Evolutionary conservation across 2,797 vertebrate species (phyloP).

Genomic region (Gadopsis marmoratus): DNA sequence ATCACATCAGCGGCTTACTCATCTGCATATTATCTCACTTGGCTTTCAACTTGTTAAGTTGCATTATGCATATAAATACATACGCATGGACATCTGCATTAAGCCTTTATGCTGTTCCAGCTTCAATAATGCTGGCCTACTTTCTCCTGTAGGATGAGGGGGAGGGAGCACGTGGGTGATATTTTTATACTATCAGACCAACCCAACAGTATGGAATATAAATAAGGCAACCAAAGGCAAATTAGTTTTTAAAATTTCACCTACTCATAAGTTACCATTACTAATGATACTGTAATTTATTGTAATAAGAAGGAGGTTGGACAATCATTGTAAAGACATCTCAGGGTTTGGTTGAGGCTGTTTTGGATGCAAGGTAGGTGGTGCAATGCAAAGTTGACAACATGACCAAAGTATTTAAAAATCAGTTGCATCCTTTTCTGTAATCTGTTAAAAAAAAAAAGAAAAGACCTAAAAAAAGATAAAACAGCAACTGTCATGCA

Average conservation of each 20-base stretch:
- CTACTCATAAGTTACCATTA: conserved; percentile 18
- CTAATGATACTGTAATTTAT: conserved; percentile 17
- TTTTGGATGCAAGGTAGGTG: background rate
- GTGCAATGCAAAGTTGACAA: background rate
- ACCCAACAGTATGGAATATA: conserved; percentile 43
- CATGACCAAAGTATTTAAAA: conserved; percentile 5
- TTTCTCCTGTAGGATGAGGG: conserved; percentile 62
- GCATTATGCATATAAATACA: conserved; percentile 47
- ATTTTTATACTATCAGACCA: conserved; percentile 60
- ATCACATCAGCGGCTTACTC: background rate
- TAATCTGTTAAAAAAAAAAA: background rate
- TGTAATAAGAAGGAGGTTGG: background rate
- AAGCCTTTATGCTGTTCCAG: conserved; percentile 41
- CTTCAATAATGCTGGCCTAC: conserved; percentile 61
- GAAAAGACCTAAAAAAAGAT: background rate
- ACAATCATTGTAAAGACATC: background rate
- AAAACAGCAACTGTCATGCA: conserved; percentile 3
- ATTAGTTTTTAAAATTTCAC: conserved; percentile 55
- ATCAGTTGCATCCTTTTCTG: background rate
- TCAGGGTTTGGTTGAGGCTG: background rate
- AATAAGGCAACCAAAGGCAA: conserved; percentile 59
- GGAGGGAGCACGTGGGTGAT: conserved; percentile 56
- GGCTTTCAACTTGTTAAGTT: conserved; percentile 51
- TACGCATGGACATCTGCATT: conserved; percentile 38
- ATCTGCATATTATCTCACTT: conserved; percentile 59